Base-by-base conservation (phyloP, 1,140 invertebrate species). In the Atta colombica region DNA sequence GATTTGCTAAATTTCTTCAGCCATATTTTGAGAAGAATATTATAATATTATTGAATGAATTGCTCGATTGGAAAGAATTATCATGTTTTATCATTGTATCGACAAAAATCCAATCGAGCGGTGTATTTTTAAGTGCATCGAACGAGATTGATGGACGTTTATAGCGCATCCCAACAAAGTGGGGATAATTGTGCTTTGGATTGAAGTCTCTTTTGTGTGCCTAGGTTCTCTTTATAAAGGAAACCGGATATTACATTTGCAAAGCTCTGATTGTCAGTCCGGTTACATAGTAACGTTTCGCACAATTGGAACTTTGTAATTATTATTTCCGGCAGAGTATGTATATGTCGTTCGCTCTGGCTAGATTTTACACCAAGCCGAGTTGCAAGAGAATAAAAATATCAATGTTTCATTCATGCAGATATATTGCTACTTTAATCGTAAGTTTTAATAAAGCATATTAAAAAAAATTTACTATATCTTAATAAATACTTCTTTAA, bases 181-280 rank as follows among this genome's bases (percentile, higher is more conserved):
- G 78, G 89, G 88, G 90, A 89, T 91, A 91, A 91, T 91, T 87
- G 87, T 77, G 53, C 77, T 28, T 68, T 16, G 66, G 78, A 89
- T 89, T 91, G 86, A 88, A 86, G 68, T 85, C 65, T 87, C 85
- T 74, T 91, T 91, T 91, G 88, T 90, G 60, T 85, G 86, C 61
- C 55, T 81, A 75, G 82, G 86, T 89, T 74, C 78, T 78, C 87
- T 82, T 63, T 85, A 85, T 89, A 91, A 91, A 89, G 90, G 85
- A 90, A 90, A 90, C 89, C 90, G 90, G 90, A 91, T 90, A 91
- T 91, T 91, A 72, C 89, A 90, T 91, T 87, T 90, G 85, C 86
- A 85, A 72, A 87, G 78, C 87, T 90, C 74, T 74, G 77, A 80
- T 85, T 91, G 85, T 71, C 82, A 69, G 85, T 58, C 74, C 58